phyloP scores from a whole-genome alignment of 2,888 invertebrate species.

The Acrocyrtus sp. region DNA sequence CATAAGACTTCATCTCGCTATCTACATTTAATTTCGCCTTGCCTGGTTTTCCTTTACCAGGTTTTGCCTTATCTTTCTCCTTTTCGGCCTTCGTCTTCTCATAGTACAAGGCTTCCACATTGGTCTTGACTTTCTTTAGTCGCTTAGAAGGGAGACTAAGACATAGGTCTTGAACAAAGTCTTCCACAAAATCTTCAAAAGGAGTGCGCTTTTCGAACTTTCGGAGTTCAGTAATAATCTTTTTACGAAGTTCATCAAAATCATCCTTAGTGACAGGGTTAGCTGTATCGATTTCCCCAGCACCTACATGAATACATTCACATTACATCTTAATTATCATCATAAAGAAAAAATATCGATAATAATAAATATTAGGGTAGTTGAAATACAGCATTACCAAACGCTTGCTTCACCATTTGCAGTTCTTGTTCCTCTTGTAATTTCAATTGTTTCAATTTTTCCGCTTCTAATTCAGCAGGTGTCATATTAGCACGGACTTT shows the following conservation, averaged over 20 bases:
- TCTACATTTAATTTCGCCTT: slow-evolving; percentile 83
- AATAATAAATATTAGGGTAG: neutral
- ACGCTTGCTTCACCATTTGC: slow-evolving; percentile 86
- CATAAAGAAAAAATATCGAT: neutral
- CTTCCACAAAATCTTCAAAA: slow-evolving; percentile 63
- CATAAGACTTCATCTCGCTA: slow-evolving; percentile 70
- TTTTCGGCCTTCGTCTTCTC: slow-evolving; percentile 91
- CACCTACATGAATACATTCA: slow-evolving; percentile 38
- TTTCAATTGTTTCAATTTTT: slow-evolving; percentile 82
- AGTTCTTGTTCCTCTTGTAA: slow-evolving; percentile 89
- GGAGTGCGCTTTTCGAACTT: slow-evolving; percentile 59
- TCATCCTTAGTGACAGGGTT: slow-evolving; percentile 62
- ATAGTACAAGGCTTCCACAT: slow-evolving; percentile 83
- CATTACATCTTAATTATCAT: no score
- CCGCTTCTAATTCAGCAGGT: slow-evolving; percentile 80
- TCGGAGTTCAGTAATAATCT: slow-evolving; percentile 55
- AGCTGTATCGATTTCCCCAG: slow-evolving; percentile 53
- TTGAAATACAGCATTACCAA: no score
- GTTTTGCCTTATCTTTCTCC: slow-evolving; percentile 80
- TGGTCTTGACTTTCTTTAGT: slow-evolving; percentile 86
- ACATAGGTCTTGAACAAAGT: slow-evolving; percentile 62
- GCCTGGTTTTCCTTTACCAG: slow-evolving; percentile 66
- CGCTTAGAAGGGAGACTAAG: slow-evolving; percentile 74
- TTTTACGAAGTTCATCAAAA: slow-evolving; percentile 61
- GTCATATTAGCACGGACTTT: slow-evolving; percentile 68